Base-by-base conservation (phyloP, 1,140 invertebrate species). In the Lasioglossum baleicum region DNA sequence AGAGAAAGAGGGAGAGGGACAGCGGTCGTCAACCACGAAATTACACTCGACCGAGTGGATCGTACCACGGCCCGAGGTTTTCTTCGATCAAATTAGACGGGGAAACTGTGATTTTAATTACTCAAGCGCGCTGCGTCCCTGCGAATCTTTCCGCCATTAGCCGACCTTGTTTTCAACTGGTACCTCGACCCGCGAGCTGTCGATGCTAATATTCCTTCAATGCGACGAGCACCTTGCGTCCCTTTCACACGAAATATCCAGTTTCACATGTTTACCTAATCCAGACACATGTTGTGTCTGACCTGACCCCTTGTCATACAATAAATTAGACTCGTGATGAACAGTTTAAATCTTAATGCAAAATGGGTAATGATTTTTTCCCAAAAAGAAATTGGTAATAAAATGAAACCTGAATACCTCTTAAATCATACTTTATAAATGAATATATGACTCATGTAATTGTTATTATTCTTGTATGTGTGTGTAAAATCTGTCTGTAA, bases 41-140 rank as follows among this genome's bases (percentile, higher is more conserved):
- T 86, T 86, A 82, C 44, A 78, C n/a, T 42, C 58, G 77, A 51
- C 61, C 83, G 66, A 84, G 70, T 48, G 70, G 65, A 84, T 78
- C 51, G 42, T 53, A 44, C 20, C 26, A 15, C 44, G 63, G 15
- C 6, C 20, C 7, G 15, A 63, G 83, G 48, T 35, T 77, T 85
- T 80, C 68, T 61, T 76, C 61, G 83, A 85, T 85, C 70, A 44
- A 84, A 81, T 85, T 78, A 84, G 81, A 77, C 69, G 17, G 64
- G 58, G 65, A 60, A 51, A 40, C 44, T 70, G 56, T 53, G 75
- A 67, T 44, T 84, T 85, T 81, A 85, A 85, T 85, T 84, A 82
- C 67, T 69, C 35, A 35, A 35, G 35, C 26, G 64, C 42, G 64
- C 68, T 77, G 56, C 11, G 4, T 22, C 66, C 20, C 56, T 58